A percentile compares a stretch with the other conserved stretches of the same genome.
phyloP scores from a whole-genome alignment of 1,140 invertebrate genomes.

The Ceratina australensis region DNA sequence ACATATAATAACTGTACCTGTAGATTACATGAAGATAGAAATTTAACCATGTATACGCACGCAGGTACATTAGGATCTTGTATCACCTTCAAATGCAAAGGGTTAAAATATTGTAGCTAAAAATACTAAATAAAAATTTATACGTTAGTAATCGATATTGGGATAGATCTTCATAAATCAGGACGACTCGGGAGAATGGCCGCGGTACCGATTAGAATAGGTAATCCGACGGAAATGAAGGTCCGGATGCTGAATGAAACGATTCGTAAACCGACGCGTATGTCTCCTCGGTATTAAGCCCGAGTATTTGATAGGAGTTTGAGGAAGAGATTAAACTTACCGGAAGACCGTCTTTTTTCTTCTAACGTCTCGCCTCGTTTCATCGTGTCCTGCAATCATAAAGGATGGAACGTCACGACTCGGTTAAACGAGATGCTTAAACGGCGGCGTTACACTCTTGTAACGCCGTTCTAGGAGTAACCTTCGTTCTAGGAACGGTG shows the following conservation, averaged over 20 bases:
- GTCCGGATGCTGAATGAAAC: constrained; percentile 24
- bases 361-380: background rate
- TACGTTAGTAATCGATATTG: too few species aligned
- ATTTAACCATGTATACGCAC: too few species aligned
- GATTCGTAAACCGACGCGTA: constrained; percentile 53
- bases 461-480: too few species aligned
- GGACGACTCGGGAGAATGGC: background rate
- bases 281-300: constrained; percentile 52
- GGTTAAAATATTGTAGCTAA: too few species aligned
- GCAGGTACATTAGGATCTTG: too few species aligned
- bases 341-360: background rate
- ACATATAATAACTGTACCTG: too few species aligned
- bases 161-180: too few species aligned
- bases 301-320: constrained; percentile 39
- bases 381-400: constrained; percentile 29
- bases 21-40: too few species aligned
- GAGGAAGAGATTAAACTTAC: constrained; percentile 46
- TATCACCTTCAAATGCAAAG: too few species aligned
- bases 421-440: constrained; percentile 12
- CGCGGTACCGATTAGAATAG: background rate
- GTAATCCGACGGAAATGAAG: constrained; percentile 17
- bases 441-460: background rate
- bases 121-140: too few species aligned
- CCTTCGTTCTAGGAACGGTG: background rate
- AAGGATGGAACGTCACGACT: background rate